Percentiles rank a stretch among this genome's conserved stretches.
phyloP scores from a whole-genome alignment of 2,888 invertebrate genomes.

The Portevinia maculata region DNA sequence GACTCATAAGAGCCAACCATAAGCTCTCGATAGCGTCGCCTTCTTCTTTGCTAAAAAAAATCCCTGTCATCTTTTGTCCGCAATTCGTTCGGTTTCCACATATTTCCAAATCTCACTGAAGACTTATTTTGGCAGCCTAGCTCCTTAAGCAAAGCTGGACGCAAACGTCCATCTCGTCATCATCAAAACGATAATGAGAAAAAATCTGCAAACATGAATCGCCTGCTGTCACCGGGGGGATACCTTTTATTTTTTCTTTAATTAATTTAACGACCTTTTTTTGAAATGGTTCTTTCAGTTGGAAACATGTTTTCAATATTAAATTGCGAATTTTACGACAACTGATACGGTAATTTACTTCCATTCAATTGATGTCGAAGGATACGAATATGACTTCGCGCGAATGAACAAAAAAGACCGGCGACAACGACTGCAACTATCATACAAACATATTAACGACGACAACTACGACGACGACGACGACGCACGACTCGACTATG shows the following conservation, averaged over 20 bases:
- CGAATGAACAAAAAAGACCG: constrained; percentile 51
- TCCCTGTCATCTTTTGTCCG: too few species aligned
- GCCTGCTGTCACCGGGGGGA: constrained; percentile 13
- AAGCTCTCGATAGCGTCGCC: too few species aligned
- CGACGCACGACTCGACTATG: constrained; percentile 12
- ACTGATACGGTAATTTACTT: constrained; percentile 73
- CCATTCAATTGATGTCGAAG: constrained; percentile 73
- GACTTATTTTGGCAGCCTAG: too few species aligned
- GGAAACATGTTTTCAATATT: constrained; percentile 71
- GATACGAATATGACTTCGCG: constrained; percentile 71
- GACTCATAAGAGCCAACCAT: too few species aligned
- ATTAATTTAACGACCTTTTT: constrained; percentile 65
- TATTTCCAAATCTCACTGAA: too few species aligned
- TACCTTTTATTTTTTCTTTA: constrained; percentile 11
- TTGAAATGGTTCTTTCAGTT: constrained; percentile 40
- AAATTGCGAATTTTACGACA: constrained; percentile 72
- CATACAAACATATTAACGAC: background rate
- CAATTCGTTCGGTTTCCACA: too few species aligned
- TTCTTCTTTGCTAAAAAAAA: too few species aligned
- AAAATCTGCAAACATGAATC: too few species aligned
- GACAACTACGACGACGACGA: constrained; percentile 32
- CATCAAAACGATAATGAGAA: too few species aligned
- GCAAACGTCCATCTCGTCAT: too few species aligned
- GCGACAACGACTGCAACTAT: constrained; percentile 29
- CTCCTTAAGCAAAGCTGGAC: too few species aligned